These are phyloP conservation scores for Pomatostomus ruficeps DNA, from an alignment of 2,113 vertebrate genomes.

Conservation along the genomic window DNA sequence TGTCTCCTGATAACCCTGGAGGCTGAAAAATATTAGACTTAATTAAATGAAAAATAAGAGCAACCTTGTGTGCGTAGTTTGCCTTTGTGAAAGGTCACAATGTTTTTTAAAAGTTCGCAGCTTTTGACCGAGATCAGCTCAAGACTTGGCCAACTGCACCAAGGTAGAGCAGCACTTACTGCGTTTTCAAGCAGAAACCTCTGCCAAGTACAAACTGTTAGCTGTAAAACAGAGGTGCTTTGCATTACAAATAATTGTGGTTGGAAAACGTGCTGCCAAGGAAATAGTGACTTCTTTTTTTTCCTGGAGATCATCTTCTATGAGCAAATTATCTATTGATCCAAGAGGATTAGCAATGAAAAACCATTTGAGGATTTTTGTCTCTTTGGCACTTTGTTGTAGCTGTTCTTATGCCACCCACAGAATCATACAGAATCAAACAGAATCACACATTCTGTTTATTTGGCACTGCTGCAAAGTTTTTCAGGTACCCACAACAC, in stretches of 20 bases:
- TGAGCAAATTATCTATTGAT: neutral
- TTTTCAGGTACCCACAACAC: neutral
- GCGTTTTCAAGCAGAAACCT: neutral
- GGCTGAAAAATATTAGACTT: slow-evolving; percentile 22
- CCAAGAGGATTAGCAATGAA: neutral
- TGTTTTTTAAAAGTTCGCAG: neutral
- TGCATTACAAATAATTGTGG: neutral
- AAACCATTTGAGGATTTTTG: neutral
- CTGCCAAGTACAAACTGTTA: neutral
- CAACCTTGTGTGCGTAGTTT: neutral
- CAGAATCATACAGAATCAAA: neutral
- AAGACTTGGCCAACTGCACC: neutral
- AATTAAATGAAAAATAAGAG: slow-evolving; percentile 21
- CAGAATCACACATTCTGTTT: neutral
- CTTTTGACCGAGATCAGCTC: neutral
- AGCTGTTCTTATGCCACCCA: neutral
- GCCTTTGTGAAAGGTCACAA: neutral
- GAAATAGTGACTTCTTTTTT: neutral
- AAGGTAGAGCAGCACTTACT: neutral
- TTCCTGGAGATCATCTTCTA: neutral
- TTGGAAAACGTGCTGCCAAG: neutral
- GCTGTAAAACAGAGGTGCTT: neutral
- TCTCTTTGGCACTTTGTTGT: neutral
- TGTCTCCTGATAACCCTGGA: slow-evolving; percentile 16
- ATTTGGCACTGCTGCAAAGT: neutral